These are phyloP conservation scores for Hypotaenidia philippensis DNA, from an alignment of 2,797 vertebrate species.

Conservation along the genomic window DNA sequence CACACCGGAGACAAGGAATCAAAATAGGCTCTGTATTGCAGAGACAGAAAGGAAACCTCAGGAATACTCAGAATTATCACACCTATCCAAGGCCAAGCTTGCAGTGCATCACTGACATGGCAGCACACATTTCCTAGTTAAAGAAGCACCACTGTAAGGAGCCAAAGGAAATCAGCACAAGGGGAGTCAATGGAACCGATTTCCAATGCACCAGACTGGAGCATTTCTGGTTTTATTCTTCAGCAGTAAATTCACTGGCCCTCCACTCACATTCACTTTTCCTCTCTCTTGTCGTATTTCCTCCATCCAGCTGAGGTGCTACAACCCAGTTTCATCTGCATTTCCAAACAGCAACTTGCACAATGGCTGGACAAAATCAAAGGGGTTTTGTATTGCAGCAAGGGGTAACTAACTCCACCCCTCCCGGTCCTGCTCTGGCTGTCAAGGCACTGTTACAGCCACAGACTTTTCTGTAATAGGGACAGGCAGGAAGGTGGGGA, in stretches of 20 bases:
- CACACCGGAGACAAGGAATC: accelerated
- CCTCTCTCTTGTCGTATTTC: not conserved
- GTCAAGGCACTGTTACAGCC: not conserved
- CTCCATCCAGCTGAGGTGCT: not conserved
- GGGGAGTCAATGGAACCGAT: not conserved
- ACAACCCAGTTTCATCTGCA: not conserved
- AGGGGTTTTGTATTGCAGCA: not conserved
- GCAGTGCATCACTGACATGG: not conserved
- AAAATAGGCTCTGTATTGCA: not conserved
- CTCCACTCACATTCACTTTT: not conserved
- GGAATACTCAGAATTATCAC: not conserved
- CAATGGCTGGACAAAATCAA: not conserved
- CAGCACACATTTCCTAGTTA: not conserved
- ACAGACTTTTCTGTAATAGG: not conserved
- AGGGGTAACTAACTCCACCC: not conserved
- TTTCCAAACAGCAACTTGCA: not conserved
- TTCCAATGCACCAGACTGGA: not conserved
- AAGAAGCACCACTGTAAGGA: not conserved
- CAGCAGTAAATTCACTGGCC: not conserved
- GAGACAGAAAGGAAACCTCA: not conserved
- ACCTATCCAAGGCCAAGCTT: not conserved
- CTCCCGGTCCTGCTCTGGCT: not conserved
- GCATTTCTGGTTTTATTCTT: not conserved
- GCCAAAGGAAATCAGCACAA: not conserved
- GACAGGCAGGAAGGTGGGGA: not conserved